Evolutionary conservation across 2,888 invertebrate genomes (phyloP).

Genomic region (Suillia variegata): DNA sequence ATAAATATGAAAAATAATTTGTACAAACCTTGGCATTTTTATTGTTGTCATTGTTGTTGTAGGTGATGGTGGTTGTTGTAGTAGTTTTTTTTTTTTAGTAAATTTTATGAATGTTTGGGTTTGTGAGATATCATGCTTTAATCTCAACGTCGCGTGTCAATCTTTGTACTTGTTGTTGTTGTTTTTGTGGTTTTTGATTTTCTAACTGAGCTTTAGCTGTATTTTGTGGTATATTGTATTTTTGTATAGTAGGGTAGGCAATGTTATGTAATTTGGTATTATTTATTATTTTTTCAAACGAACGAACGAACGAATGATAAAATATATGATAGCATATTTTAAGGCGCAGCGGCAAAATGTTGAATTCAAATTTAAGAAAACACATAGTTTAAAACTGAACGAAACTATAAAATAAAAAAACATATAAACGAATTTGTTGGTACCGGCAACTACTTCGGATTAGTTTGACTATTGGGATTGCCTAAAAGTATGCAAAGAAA

Average conservation of each 20-base stretch:
- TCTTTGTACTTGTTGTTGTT: constrained; percentile 18
- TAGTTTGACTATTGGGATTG: constrained; percentile 61
- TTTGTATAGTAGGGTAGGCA: constrained; percentile 8
- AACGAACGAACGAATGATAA: constrained; percentile 9
- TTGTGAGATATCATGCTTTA: constrained; percentile 20
- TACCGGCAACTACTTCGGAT: constrained; percentile 55
- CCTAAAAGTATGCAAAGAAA: constrained; percentile 55
- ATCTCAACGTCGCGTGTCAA: constrained; percentile 18
- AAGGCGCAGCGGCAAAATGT: constrained; percentile 17
- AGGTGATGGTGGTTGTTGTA: constrained; percentile 27
- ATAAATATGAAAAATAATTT: constrained; percentile 2
- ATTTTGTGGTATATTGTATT: constrained; percentile 20
- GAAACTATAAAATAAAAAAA: constrained; percentile 41
- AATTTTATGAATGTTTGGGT: constrained; percentile 24
- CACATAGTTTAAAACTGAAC: constrained; percentile 31
- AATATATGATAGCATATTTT: constrained; percentile 20
- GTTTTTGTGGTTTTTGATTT: constrained; percentile 16
- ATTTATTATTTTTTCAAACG: background rate
- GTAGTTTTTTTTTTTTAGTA: constrained; percentile 23
- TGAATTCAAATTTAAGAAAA: constrained; percentile 3
- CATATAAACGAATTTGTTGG: constrained; percentile 31
- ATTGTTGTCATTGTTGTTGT: constrained; percentile 34
- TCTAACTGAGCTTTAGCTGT: constrained; percentile 13
- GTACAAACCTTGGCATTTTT: constrained; percentile 36
- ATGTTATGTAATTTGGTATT: constrained; percentile 2